Evolutionary conservation across 1,140 invertebrate genomes (phyloP).

Genomic region (Euwallacea similis): DNA sequence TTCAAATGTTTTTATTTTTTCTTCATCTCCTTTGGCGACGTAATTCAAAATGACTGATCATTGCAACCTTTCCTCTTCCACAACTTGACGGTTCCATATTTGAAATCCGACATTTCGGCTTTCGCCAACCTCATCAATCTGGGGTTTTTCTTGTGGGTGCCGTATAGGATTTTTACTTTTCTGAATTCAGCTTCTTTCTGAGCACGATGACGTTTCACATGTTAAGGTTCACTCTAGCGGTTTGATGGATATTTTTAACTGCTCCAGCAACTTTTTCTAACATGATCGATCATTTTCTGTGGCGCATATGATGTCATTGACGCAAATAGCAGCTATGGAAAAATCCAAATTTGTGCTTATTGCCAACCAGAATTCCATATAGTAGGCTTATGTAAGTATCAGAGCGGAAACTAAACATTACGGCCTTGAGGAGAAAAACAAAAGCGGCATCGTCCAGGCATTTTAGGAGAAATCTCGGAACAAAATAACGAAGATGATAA

Average conservation of each 20-base stretch:
- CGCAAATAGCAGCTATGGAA: no score
- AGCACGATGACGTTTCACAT: no score
- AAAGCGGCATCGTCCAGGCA: conserved; percentile 41
- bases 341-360: no score
- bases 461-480: conserved; percentile 44
- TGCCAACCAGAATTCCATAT: no score
- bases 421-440: conserved; percentile 44
- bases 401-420: conserved; percentile 37
- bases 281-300: no score
- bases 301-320: no score
- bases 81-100: background rate
- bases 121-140: background rate
- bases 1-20: background rate
- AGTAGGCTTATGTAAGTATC: no score
- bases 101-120: background rate
- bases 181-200: background rate
- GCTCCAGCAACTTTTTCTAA: no score
- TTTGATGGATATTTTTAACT: no score
- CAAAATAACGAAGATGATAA: conserved; percentile 50
- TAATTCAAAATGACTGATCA: background rate
- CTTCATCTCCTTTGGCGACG: background rate
- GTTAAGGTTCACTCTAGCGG: no score
- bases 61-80: background rate
- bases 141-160: background rate
- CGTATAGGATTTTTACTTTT: conserved; percentile 14